Conservation (phyloP, 2,113 vertebrate species). For the Pholis gunnellus region DNA sequence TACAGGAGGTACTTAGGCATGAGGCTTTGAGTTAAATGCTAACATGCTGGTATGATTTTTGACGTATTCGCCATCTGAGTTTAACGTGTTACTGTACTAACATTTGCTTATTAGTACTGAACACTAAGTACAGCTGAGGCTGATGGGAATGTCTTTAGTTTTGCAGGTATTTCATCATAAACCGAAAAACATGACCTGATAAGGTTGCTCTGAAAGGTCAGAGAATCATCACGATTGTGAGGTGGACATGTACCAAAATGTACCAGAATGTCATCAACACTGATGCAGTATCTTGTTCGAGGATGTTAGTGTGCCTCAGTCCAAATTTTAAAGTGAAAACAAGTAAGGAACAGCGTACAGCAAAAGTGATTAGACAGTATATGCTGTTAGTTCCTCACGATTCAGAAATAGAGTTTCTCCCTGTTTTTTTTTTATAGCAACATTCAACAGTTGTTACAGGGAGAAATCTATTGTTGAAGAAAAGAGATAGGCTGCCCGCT, state of each 20-base stretch:
- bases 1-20: too few species aligned
- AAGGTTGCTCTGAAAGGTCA: too few species aligned
- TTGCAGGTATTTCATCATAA: too few species aligned
- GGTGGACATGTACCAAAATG: not conserved
- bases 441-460: slow-evolving; percentile 8
- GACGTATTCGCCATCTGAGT: too few species aligned
- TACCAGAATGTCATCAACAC: too few species aligned
- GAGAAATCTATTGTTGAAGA: slow-evolving; percentile 7
- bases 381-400: not conserved
- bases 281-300: not conserved
- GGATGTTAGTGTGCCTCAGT: not conserved
- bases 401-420: not conserved
- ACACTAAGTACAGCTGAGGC: too few species aligned
- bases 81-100: too few species aligned
- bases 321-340: not conserved
- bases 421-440: not conserved
- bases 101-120: too few species aligned
- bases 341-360: not conserved
- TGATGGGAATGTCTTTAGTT: too few species aligned
- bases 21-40: not conserved
- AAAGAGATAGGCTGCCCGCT: slow-evolving; percentile 19
- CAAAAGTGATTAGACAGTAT: not conserved
- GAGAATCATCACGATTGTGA: not conserved
- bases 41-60: not conserved
- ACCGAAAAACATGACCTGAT: too few species aligned